phyloP scores from a whole-genome alignment of 2,888 invertebrate species.

The Aleiodes leptofemur region DNA sequence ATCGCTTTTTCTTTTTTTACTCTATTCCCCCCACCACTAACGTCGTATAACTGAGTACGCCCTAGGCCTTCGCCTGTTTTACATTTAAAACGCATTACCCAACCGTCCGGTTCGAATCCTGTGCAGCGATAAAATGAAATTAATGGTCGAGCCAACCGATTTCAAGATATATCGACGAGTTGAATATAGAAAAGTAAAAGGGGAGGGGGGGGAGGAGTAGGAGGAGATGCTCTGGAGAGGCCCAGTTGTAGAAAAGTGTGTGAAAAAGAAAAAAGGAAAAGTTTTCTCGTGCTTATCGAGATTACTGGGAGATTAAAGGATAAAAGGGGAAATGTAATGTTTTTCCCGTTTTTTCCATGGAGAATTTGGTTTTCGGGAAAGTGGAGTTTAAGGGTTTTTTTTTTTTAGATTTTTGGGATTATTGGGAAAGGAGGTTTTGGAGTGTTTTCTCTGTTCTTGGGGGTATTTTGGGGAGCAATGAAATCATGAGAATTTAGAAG shows the following conservation, averaged over 20 bases:
- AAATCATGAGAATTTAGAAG: too few species aligned
- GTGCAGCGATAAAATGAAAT: slow-evolving; percentile 73
- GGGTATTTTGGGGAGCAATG: too few species aligned
- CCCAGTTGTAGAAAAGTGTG: slow-evolving; percentile 47
- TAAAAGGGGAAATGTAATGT: slow-evolving; percentile 12
- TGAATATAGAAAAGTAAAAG: slow-evolving; percentile 47
- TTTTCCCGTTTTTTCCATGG: not conserved
- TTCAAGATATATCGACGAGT: slow-evolving; percentile 69
- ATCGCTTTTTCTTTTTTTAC: slow-evolving; percentile 63
- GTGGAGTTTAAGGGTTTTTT: too few species aligned
- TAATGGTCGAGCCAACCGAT: slow-evolving; percentile 73
- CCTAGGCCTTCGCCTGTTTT: slow-evolving; percentile 73
- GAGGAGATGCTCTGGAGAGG: slow-evolving; percentile 46
- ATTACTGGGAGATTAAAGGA: slow-evolving; percentile 48
- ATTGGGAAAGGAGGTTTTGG: too few species aligned
- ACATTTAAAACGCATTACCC: slow-evolving; percentile 75
- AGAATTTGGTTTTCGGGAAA: too few species aligned
- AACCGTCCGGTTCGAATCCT: slow-evolving; percentile 69
- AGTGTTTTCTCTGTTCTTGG: too few species aligned
- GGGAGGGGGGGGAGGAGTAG: slow-evolving; percentile 40
- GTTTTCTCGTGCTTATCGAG: slow-evolving; percentile 56
- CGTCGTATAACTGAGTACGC: slow-evolving; percentile 49
- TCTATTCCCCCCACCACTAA: not conserved
- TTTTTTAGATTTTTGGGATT: too few species aligned
- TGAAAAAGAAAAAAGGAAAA: slow-evolving; percentile 40